Conservation (phyloP, 2,113 vertebrate genomes). For the Antidorcas marsupialis region DNA sequence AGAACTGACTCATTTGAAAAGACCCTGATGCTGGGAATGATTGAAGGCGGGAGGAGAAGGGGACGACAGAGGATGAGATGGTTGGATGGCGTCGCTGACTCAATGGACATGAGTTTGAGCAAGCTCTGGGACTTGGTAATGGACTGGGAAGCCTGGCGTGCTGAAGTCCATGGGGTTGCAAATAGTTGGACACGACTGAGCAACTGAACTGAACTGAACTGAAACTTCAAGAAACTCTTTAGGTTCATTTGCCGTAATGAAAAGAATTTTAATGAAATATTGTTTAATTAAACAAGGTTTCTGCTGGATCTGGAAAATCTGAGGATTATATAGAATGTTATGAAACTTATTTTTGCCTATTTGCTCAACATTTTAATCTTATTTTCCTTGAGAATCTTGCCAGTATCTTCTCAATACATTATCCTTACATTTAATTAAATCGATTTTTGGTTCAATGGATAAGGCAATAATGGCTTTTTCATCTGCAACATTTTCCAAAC, state of each 20-base stretch:
- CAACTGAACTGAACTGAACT: background rate
- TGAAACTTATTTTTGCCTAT: background rate
- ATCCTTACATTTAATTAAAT: background rate
- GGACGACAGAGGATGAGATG: background rate
- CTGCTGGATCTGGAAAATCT: background rate
- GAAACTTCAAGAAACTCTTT: background rate
- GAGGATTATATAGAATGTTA: background rate
- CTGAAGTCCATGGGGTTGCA: background rate
- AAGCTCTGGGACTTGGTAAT: background rate
- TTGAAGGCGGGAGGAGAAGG: background rate
- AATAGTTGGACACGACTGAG: background rate
- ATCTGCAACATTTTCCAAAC: background rate
- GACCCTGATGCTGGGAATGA: background rate
- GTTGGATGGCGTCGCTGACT: background rate
- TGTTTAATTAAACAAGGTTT: background rate
- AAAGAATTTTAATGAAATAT: background rate
- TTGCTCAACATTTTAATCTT: background rate
- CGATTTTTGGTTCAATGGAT: background rate
- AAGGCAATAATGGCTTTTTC: background rate
- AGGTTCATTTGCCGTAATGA: background rate
- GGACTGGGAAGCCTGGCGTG: background rate
- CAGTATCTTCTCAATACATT: background rate
- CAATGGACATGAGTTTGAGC: background rate
- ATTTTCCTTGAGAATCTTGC: background rate
- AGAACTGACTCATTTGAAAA: background rate